These are phyloP conservation scores for Microcebus ravelobensis DNA, from an alignment of 2,113 vertebrate genomes.

Conservation along the genomic window DNA sequence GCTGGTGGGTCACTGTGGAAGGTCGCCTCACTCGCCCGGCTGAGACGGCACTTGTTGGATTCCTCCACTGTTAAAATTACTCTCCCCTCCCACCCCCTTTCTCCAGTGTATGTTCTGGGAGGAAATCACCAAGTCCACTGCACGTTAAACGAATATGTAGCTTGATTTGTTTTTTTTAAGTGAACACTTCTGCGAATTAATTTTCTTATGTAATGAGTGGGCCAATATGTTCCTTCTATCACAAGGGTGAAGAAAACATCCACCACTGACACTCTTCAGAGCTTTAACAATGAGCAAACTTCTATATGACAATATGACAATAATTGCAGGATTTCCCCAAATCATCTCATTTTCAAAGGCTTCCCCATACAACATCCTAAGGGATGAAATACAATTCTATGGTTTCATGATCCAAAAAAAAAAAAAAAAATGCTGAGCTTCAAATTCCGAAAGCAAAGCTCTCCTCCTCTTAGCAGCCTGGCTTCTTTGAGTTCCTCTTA, in stretches of 20 bases:
- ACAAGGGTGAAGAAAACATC: not conserved
- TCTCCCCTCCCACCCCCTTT: too few species aligned
- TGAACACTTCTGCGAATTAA: not conserved
- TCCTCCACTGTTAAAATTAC: not conserved
- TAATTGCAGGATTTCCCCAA: not conserved
- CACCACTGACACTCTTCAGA: fast-evolving
- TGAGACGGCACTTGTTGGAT: fast-evolving
- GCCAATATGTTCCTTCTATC: not conserved
- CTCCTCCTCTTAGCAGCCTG: too few species aligned
- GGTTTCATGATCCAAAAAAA: not conserved
- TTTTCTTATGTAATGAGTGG: too few species aligned
- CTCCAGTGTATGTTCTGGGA: not conserved
- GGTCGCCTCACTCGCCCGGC: not conserved
- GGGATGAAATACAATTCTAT: too few species aligned
- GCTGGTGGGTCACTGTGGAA: not conserved
- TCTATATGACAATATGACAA: too few species aligned
- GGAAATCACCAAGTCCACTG: not conserved
- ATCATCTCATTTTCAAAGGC: not conserved
- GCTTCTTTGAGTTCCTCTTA: too few species aligned
- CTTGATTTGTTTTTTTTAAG: not conserved
- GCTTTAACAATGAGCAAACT: not conserved
- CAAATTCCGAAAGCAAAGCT: not conserved
- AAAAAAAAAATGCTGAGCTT: too few species aligned
- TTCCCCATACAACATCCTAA: too few species aligned
- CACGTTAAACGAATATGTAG: not conserved